Evolutionary conservation across 2,888 invertebrate species (phyloP), one percentile per base, ranked within the genome.

Genomic region (Ophion ellenae): DNA sequence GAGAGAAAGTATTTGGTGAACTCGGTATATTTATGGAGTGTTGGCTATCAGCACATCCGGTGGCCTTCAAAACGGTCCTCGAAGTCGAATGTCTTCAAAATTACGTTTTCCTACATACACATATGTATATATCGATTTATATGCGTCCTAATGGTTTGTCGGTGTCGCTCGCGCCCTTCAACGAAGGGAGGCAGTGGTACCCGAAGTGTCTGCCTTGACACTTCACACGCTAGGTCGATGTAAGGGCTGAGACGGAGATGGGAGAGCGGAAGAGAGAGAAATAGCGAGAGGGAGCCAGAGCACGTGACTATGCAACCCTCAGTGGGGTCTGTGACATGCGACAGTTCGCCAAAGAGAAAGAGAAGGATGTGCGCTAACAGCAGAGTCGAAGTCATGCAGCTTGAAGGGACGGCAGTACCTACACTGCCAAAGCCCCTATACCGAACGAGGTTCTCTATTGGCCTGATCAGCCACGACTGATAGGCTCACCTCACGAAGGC

Each of bases 401-500:
- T 14, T 53, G 53, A 74, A 80, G 79, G 82, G 75, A 36, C 67
- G 17, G 4, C 66, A n/a, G 69, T 83, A 69, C 67, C 53, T 84
- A 66, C n/a, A 59, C 36, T 32, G 45, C 64, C 53, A 32, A 53
- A 53, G 2, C 14, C 53, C 53, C 53, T 53, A 17, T 14, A 53
- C 53, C 53, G 53, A 59, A 57, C 69, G 66, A 40, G 40, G 83
- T 59, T 69, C 53, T 53, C 73, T 32, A 81, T 87, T 84, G 76
- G 86, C 81, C 89, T 90, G 92, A 92, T 92, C 91, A 89, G 85
- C 87, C 86, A 87, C 89, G 87, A 90, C 89, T 90, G 91, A 92
- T 92, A 91, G 90, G 90, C 89, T 83, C 88, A 87, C 91, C 91
- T 91, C 91, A 91, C 91, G 91, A 90, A 91, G 88, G 89, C 88